These are phyloP conservation scores for Enoplosus armatus DNA, from an alignment of 2,797 vertebrate species.

Conservation along the genomic window DNA sequence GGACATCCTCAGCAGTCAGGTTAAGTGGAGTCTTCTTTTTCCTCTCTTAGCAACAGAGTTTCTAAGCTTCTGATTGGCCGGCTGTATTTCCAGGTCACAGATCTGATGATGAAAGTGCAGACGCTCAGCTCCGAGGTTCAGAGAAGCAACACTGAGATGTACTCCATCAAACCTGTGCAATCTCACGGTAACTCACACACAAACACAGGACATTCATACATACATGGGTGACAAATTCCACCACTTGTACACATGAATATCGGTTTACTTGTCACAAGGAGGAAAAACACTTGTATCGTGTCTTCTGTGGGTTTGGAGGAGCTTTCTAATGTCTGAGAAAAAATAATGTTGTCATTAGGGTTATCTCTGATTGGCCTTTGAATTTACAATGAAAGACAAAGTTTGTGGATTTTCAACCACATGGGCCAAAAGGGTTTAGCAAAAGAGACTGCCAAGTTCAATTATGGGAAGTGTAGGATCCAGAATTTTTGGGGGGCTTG, in stretches of 20 bases:
- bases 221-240: not conserved
- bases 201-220: not conserved
- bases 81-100: slow-evolving; percentile 83
- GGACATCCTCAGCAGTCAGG: slow-evolving; percentile 92
- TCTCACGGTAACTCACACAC: slow-evolving; percentile 87
- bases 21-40: slow-evolving; percentile 44
- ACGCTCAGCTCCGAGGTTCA: slow-evolving; percentile 89
- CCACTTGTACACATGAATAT: not conserved
- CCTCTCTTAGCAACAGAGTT: not conserved
- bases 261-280: not conserved
- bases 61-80: not conserved
- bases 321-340: not conserved
- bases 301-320: not conserved
- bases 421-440: not conserved
- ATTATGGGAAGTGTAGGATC: not conserved
- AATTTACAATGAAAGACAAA: not conserved
- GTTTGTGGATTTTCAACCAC: not conserved
- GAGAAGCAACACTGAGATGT: slow-evolving; percentile 90
- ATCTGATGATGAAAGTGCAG: slow-evolving; percentile 90
- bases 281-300: not conserved
- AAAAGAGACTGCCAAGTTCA: not conserved
- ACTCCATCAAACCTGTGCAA: slow-evolving; percentile 89
- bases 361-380: not conserved
- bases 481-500: not conserved
- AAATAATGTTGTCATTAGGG: not conserved